Evolutionary conservation across 2,113 vertebrate genomes (phyloP), one percentile per base, ranked within the genome.

Genomic region (Odobenus rosmarus): DNA sequence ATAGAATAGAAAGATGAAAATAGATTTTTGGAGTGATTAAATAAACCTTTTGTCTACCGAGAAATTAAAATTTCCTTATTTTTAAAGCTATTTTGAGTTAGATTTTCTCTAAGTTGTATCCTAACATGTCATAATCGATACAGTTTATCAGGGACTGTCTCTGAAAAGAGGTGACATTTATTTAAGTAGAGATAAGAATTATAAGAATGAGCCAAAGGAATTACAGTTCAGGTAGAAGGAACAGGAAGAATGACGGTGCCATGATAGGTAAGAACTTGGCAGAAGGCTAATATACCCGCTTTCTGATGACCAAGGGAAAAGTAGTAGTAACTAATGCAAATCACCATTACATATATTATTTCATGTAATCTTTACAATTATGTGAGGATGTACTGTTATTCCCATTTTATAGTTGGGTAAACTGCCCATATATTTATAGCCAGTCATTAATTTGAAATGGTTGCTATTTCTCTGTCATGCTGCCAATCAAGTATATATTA

Each of bases 381-480:
- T 62, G 1, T 61, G 46, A 94, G 28, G 23, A 71, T 93, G 55
- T 36, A 57, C 14, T 76, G 5, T 91, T 97, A 51, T 84, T 81
- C 9, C 3, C 51, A 74, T 81, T 89, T 74, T 92, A 61, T 85
- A 62, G 15, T 69, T 94, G 16, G 12, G 24, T 81, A 96, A 90
- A 51, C n/a, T 77, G 31, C 16, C 26, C 4, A 18, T 74, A 24
- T 88, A 26, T 31, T 88, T 62, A 94, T 24, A 92, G 53, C 61
- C 12, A 64, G 26, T 71, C 79, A 97, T 92, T 86, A 62, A 93
- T 90, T 94, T 93, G 57, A 96, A 92, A 87, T 84, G 21, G 36
- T 81, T 97, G 24, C 15, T 97, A 3, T 92, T 95, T 95, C 26
- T 51, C 12, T 31, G n/a, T 91, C 26, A 85, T 88, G 21, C 55